phyloP scores from a whole-genome alignment of 2,797 vertebrate species.

The Artibeus lituratus region DNA sequence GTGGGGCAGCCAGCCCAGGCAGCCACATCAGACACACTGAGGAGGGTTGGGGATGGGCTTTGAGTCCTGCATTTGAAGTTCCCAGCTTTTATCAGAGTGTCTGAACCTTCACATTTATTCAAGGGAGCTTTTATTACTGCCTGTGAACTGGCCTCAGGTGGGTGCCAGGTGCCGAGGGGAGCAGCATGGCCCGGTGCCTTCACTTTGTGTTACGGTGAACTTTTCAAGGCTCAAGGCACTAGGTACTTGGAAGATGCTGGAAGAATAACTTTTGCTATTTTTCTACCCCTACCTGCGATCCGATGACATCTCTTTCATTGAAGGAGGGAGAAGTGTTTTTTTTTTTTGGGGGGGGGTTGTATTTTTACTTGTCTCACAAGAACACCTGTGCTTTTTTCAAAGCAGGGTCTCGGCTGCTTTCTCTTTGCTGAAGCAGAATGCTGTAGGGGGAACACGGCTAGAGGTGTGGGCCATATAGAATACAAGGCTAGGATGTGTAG shows the following conservation, averaged over 20 bases:
- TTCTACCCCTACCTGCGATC: background rate
- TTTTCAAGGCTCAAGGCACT: background rate
- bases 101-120: constrained; percentile 38
- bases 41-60: constrained; percentile 27
- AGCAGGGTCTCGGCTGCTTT: background rate
- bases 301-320: background rate
- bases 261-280: background rate
- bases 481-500: background rate
- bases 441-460: background rate
- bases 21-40: constrained; percentile 8
- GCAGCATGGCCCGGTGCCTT: background rate
- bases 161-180: background rate
- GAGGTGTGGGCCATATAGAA: background rate
- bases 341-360: background rate
- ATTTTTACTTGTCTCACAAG: background rate
- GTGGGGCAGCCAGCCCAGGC: background rate
- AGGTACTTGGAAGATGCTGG: background rate
- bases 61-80: constrained; percentile 49
- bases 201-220: background rate
- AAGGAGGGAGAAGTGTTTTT: background rate
- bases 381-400: background rate
- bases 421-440: background rate
- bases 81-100: constrained; percentile 49
- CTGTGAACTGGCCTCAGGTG: constrained; percentile 11
- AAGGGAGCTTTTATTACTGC: constrained; percentile 31